A percentile compares a stretch with the other conserved stretches of the same genome.
Conservation (phyloP, 2,113 vertebrate genomes). For the Spea multiplicata region DNA sequence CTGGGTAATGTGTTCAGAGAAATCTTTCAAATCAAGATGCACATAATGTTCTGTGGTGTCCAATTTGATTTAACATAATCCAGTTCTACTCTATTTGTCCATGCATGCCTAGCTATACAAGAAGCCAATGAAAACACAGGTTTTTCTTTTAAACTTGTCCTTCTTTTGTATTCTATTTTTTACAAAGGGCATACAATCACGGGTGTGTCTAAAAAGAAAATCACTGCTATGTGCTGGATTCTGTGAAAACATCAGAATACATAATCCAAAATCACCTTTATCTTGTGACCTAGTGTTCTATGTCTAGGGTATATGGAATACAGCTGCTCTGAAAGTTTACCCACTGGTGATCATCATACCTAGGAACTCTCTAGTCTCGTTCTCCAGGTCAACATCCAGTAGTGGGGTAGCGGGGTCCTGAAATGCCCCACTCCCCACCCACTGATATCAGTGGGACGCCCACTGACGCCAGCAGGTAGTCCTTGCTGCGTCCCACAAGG, state of each 20-base stretch:
- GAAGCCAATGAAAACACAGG: constrained; percentile 68
- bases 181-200: constrained; percentile 53
- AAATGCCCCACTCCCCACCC: no score
- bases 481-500: no score
- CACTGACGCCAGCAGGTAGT: no score
- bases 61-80: constrained; percentile 54
- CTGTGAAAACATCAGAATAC: not conserved
- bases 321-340: no score
- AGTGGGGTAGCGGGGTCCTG: no score
- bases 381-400: no score
- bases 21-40: constrained; percentile 51
- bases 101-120: constrained; percentile 51
- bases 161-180: constrained; percentile 57
- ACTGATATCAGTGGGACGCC: no score
- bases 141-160: constrained; percentile 62
- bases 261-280: no score
- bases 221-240: constrained; percentile 39
- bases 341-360: no score
- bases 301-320: no score
- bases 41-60: constrained; percentile 63
- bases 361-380: no score
- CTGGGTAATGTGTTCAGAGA: constrained; percentile 46
- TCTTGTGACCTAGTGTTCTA: no score
- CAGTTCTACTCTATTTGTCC: constrained; percentile 53
- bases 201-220: constrained; percentile 53